A percentile compares a stretch with the other conserved stretches of the same genome.
These are phyloP conservation scores for Cynocephalus volans DNA, from an alignment of 2,113 vertebrate species.

Conservation along the genomic window DNA sequence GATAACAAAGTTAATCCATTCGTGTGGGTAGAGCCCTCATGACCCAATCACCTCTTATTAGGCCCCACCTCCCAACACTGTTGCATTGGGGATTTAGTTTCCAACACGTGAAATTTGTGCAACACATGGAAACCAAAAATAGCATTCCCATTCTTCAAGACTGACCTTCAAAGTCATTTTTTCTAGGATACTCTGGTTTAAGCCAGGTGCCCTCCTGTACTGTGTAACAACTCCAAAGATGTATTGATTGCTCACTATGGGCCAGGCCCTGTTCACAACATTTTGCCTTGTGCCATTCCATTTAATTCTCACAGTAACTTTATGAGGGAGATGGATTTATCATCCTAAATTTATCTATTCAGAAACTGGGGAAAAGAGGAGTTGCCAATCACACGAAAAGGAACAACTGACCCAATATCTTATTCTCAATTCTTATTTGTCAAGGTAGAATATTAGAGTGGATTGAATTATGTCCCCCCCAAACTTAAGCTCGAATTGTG, in stretches of 20 bases:
- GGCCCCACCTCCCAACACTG: too few species aligned
- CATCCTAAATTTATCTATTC: not conserved
- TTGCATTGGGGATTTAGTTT: too few species aligned
- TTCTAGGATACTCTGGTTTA: not conserved
- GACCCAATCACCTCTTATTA: too few species aligned
- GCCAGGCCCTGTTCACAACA: not conserved
- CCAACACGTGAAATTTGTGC: too few species aligned
- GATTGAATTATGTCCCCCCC: too few species aligned
- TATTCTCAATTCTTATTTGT: not conserved
- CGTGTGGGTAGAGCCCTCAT: too few species aligned
- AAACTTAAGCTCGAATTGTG: too few species aligned
- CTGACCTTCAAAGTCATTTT: not conserved
- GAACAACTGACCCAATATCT: not conserved
- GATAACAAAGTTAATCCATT: too few species aligned
- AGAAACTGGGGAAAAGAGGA: not conserved
- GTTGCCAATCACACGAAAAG: not conserved
- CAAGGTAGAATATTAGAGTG: not conserved
- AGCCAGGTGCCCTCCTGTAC: not conserved
- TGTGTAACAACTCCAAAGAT: not conserved
- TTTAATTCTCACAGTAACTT: not conserved
- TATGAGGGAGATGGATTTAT: not conserved
- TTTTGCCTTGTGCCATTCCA: not conserved
- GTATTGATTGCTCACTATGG: not conserved
- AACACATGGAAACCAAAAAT: too few species aligned
- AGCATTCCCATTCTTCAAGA: not conserved